phyloP scores from a whole-genome alignment of 2,888 invertebrate genomes.

The Entomobrya proxima region DNA sequence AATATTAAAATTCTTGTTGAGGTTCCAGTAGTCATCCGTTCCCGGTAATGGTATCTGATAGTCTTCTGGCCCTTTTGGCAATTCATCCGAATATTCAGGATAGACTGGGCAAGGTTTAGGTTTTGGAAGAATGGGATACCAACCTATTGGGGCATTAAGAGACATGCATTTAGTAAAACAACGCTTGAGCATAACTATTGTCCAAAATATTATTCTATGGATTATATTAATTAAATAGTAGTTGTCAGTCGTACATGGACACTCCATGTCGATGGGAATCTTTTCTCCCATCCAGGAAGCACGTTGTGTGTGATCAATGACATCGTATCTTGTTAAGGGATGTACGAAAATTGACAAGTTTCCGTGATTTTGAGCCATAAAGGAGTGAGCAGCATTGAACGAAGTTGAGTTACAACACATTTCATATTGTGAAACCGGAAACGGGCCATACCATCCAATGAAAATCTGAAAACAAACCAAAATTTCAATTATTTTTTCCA shows the following conservation, averaged over 20 bases:
- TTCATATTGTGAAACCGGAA: conserved; percentile 54
- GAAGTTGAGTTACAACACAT: conserved; percentile 59
- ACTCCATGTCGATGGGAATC: conserved; percentile 51
- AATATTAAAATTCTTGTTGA: conserved; percentile 59
- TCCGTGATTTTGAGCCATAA: conserved; percentile 55
- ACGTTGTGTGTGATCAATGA: conserved; percentile 47
- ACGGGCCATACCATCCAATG: conserved; percentile 57
- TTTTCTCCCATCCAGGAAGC: conserved; percentile 55
- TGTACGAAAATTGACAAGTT: conserved; percentile 50
- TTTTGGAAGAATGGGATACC: conserved; percentile 44
- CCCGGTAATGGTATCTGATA: conserved; percentile 63
- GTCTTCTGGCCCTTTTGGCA: conserved; percentile 43
- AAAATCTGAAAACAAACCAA: conserved; percentile 44
- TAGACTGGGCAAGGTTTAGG: conserved; percentile 62
- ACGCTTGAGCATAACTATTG: no score
- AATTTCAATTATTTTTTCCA: background rate
- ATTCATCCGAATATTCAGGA: conserved; percentile 57
- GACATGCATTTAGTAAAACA: background rate
- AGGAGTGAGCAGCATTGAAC: conserved; percentile 48
- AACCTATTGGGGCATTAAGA: conserved; percentile 20
- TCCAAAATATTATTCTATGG: no score
- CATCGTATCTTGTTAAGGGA: conserved; percentile 53
- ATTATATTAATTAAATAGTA: no score
- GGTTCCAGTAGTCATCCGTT: conserved; percentile 69
- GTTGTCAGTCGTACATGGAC: conserved; percentile 54